Conservation (phyloP, 1,140 invertebrate species). For the Bombus ignitus region DNA sequence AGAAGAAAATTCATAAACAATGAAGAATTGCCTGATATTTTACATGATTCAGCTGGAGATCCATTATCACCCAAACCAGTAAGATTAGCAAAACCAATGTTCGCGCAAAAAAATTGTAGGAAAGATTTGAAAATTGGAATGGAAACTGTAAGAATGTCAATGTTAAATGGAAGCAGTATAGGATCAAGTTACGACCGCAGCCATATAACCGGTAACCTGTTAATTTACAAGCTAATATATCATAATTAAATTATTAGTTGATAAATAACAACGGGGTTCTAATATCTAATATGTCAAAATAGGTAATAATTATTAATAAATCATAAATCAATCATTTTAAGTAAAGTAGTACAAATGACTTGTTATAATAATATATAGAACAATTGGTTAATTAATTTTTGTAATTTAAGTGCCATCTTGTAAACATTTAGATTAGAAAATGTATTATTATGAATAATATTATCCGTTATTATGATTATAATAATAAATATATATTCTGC, state of each 20-base stretch:
- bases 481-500: constrained; percentile 2
- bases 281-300: background rate
- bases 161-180: constrained; percentile 85
- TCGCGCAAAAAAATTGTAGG: constrained; percentile 79
- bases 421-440: background rate
- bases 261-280: background rate
- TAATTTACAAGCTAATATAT: background rate
- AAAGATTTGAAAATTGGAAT: constrained; percentile 82
- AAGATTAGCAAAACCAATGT: constrained; percentile 75
- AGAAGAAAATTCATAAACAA: constrained; percentile 75
- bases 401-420: background rate
- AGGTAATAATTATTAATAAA: background rate
- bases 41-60: constrained; percentile 85
- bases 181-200: constrained; percentile 89
- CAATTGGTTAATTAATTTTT: background rate
- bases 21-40: constrained; percentile 80
- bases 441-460: background rate
- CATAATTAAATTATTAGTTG: background rate
- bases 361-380: background rate
- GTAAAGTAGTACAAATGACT: background rate
- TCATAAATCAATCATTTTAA: background rate
- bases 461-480: no score
- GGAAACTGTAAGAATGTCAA: constrained; percentile 87
- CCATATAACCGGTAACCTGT: constrained; percentile 86
- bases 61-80: constrained; percentile 83